Conservation (phyloP, 2,797 vertebrate genomes). For the Anguilla anguilla region DNA sequence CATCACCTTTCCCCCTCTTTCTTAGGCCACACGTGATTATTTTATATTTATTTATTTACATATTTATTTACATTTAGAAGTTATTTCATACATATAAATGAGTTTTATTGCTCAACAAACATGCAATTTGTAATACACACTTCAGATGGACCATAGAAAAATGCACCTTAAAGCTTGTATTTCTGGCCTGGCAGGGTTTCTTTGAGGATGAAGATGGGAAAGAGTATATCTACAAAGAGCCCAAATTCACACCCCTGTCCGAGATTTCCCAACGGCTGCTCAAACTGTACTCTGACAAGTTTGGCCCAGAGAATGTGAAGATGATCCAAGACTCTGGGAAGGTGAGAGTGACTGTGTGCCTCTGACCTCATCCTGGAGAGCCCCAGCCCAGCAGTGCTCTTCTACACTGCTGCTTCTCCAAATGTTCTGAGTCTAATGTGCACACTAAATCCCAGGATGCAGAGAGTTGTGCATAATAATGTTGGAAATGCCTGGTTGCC, state of each 20-base stretch:
- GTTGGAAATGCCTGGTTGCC: background rate
- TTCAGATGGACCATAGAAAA: background rate
- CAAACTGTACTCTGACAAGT: constrained; percentile 97
- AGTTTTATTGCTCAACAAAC: background rate
- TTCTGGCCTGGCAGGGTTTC: constrained; percentile 80
- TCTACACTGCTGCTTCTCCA: background rate
- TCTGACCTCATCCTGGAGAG: background rate
- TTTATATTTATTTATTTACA: background rate
- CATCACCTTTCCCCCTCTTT: too few species aligned
- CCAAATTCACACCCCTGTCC: constrained; percentile 94
- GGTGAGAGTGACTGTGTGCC: constrained; percentile 65
- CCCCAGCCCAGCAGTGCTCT: background rate
- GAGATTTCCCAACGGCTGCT: constrained; percentile 96
- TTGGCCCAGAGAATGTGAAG: constrained; percentile 96
- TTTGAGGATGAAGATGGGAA: constrained; percentile 99
- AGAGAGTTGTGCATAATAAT: background rate
- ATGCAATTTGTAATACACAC: background rate
- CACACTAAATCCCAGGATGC: background rate
- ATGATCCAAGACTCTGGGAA: constrained; percentile 98
- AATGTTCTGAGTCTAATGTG: background rate
- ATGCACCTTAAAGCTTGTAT: background rate
- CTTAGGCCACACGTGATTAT: background rate
- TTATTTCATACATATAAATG: background rate
- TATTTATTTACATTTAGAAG: constrained; percentile 3
- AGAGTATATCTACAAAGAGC: constrained; percentile 99